Evolutionary conservation across 2,888 invertebrate genomes (phyloP), one percentile per base, ranked within the genome.

Genomic region (Dryococelus australis): DNA sequence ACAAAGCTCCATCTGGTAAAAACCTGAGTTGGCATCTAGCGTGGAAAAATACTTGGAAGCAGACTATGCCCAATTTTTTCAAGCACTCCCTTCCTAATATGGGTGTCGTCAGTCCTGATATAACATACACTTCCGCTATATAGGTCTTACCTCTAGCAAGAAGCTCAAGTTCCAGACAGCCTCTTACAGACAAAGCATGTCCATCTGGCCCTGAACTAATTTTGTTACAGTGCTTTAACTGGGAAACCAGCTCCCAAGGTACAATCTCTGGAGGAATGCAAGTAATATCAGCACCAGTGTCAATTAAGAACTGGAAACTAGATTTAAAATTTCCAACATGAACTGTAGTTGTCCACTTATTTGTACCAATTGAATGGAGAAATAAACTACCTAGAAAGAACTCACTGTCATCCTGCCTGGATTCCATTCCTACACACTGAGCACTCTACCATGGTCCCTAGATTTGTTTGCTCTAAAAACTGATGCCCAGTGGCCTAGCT

Each of bases 161-260:
- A 65, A 65, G 65, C n/a, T 65, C 65, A n/a, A n/a, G 65, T 65
- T 65, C n/a, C 16, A 65, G n/a, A 65, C 65, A 65, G n/a, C n/a
- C 20, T 65, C n/a, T 20, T 0, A 65, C n/a, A 1, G 65, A n/a
- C 65, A 65, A n/a, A 8, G 20, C 65, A n/a, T 10, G 20, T 4
- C 65, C 20, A 20, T 65, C 65, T 24, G 24, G 65, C 65, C 65
- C 65, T n/a, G 24, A 65, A 9, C 6, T n/a, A 9, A 8, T 24
- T 65, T 65, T 65, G 20, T 65, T 20, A 65, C n/a, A 65, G 0
- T 8, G 20, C n/a, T 65, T 65, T 24, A 65, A n/a, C n/a, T 65
- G n/a, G n/a, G n/a, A n/a, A n/a, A n/a, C n/a, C n/a, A n/a, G n/a
- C n/a, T n/a, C n/a, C n/a, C n/a, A n/a, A n/a, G n/a, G n/a, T n/a